Base-by-base conservation (phyloP, 2,113 vertebrate species). In the Nanorana parkeri region DNA sequence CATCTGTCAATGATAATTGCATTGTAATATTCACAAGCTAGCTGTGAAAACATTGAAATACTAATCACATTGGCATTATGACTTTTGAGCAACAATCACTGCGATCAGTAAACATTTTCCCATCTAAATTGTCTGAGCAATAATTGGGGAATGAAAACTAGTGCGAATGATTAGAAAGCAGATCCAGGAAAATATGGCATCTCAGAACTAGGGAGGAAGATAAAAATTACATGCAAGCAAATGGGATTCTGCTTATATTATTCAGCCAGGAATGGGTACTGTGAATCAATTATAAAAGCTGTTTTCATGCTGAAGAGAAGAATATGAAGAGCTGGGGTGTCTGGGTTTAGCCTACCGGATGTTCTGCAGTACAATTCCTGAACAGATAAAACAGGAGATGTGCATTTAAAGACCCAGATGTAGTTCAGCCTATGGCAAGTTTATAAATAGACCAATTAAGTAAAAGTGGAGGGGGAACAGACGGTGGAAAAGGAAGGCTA, bases 61-160 rank as follows among this genome's bases (percentile, higher is more conserved):
- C 80, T 83, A 83, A 83, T 83, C 80, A 83, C 80, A 83, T 83
- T 83, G 80, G 71, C 72, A 83, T 83, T 83, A 83, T 83, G 80
- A 83, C 80, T 83, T 83, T 76, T 83, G 80, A 67, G 80, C 72
- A 83, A 83, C 71, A 83, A 83, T 83, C 80, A 76, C 61, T 68
- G 69, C 61, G 63, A 83, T 76, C 63, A 67, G 80, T 83, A 76
- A 83, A 83, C 80, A 83, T 83, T 75, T 83, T 64, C 71, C 69
- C 80, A 76, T 83, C 63, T 83, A 83, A 76, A 83, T 83, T 83
- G 72, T 76, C 80, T 82, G 26, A 76, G 80, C 80, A 83, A 83
- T 83, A 83, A 83, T 83, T 83, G 80, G 72, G 54, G 73, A 83
- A 83, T 83, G 28, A 83, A 83, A 83, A 75, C 32, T 75, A 67